A percentile compares a stretch with the other conserved stretches of the same genome.
Conservation (phyloP, 1,140 invertebrate genomes). For the Aphelinus atriplicis region DNA sequence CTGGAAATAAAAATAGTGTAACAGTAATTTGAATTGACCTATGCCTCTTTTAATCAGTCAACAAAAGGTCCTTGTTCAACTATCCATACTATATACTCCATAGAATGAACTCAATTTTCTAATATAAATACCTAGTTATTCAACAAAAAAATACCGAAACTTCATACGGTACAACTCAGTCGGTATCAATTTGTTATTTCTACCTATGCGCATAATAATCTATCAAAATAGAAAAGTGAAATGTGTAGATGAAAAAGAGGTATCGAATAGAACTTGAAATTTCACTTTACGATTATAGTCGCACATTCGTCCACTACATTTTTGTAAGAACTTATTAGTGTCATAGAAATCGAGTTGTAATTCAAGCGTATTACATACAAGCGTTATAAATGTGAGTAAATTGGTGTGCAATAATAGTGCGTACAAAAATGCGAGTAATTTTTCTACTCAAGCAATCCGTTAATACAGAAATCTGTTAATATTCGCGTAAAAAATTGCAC, state of each 20-base stretch:
- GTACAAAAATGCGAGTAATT: slow-evolving; percentile 8
- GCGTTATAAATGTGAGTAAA: slow-evolving; percentile 18
- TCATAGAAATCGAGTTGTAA: not conserved
- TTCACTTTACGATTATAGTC: not conserved
- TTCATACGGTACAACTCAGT: slow-evolving; percentile 13
- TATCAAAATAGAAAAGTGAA: not conserved
- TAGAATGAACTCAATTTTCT: no score
- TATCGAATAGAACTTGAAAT: not conserved
- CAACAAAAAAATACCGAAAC: no score
- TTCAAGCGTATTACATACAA: slow-evolving; percentile 27
- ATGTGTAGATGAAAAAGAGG: not conserved
- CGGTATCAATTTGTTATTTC: slow-evolving; percentile 1
- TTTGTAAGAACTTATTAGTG: not conserved
- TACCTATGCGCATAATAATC: not conserved
- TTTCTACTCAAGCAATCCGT: slow-evolving; percentile 1
- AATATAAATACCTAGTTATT: no score
- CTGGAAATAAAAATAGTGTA: no score
- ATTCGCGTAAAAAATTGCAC: no score
- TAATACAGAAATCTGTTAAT: not conserved
- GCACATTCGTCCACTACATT: not conserved
- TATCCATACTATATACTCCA: no score
- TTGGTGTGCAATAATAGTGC: slow-evolving; percentile 10
- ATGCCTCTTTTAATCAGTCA: no score
- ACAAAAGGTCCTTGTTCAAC: no score
- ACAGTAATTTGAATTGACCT: no score